phyloP scores from a whole-genome alignment of 2,797 vertebrate species.

The Menidia menidia region DNA sequence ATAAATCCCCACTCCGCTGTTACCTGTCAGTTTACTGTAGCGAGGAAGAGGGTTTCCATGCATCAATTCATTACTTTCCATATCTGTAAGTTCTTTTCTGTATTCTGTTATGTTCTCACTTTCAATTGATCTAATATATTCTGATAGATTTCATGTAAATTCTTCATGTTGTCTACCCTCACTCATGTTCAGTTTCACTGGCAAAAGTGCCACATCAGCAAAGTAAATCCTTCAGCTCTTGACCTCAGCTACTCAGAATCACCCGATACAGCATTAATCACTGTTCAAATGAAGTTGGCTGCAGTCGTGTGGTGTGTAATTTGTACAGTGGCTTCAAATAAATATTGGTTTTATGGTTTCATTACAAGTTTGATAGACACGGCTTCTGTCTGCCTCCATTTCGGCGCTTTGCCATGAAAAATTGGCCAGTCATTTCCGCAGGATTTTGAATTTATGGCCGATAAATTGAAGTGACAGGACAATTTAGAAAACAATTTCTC shows the following conservation, averaged over 20 bases:
- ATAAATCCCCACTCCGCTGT: not conserved
- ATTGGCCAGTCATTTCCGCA: slow-evolving; percentile 65
- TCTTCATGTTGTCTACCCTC: not conserved
- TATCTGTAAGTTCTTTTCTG: slow-evolving; percentile 1
- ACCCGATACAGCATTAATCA: slow-evolving; percentile 5
- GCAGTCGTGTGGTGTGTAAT: slow-evolving; percentile 16
- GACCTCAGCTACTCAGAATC: not conserved
- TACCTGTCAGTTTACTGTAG: not conserved
- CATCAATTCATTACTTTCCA: slow-evolving; percentile 2
- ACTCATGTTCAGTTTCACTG: not conserved
- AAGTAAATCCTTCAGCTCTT: not conserved
- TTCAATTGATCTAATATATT: slow-evolving; percentile 17
- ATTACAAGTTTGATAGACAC: slow-evolving; percentile 42
- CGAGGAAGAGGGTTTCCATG: not conserved
- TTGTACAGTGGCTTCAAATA: slow-evolving; percentile 12
- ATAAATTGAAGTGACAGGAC: slow-evolving; percentile 82
- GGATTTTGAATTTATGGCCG: slow-evolving; percentile 75
- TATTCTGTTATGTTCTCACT: not conserved
- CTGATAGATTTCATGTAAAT: slow-evolving; percentile 18
- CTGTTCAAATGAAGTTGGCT: slow-evolving; percentile 1
- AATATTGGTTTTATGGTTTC: slow-evolving; percentile 28
- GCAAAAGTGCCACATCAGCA: slow-evolving; percentile 5
- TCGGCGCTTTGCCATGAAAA: slow-evolving; percentile 56
- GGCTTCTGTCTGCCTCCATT: slow-evolving; percentile 58
- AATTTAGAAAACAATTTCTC: slow-evolving; percentile 84